A percentile compares a stretch with the other conserved stretches of the same genome.
Evolutionary conservation across 2,797 vertebrate genomes (phyloP).

Genomic region (Cryptoblepharus egeriae): DNA sequence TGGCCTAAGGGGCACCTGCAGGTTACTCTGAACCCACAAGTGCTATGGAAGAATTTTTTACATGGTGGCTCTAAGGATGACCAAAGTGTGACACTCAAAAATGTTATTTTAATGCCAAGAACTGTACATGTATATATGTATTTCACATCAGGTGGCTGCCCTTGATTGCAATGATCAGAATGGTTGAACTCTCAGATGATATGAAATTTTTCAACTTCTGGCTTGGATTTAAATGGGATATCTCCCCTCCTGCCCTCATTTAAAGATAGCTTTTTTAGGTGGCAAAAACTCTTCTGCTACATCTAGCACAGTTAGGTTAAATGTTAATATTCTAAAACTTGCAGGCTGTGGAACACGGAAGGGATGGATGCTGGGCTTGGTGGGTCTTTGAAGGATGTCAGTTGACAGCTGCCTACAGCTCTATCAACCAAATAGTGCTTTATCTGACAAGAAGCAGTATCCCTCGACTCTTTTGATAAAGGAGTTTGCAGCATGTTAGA

Average conservation of each 20-base stretch:
- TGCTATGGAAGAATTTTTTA: no score
- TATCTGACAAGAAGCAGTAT: slow-evolving; percentile 9
- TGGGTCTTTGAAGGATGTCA: slow-evolving; percentile 4
- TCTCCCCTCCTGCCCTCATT: neutral
- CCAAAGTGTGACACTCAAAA: no score
- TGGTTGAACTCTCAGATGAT: neutral
- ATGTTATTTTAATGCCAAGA: no score
- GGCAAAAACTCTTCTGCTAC: neutral
- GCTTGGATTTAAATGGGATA: neutral
- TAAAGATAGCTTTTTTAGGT: neutral
- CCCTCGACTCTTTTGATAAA: slow-evolving; percentile 18
- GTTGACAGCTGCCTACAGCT: neutral
- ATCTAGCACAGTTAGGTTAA: neutral
- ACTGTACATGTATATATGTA: no score
- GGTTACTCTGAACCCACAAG: no score
- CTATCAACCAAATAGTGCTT: slow-evolving; percentile 4
- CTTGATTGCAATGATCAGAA: neutral
- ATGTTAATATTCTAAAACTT: slow-evolving; percentile 1
- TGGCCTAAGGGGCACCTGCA: no score
- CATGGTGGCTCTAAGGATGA: no score
- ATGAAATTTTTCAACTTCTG: neutral
- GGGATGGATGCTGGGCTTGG: neutral
- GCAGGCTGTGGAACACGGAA: neutral
- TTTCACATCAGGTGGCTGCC: no score
- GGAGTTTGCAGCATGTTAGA: neutral